Base-by-base conservation (phyloP, 2,113 vertebrate genomes). In the Oryzias javanicus region DNA sequence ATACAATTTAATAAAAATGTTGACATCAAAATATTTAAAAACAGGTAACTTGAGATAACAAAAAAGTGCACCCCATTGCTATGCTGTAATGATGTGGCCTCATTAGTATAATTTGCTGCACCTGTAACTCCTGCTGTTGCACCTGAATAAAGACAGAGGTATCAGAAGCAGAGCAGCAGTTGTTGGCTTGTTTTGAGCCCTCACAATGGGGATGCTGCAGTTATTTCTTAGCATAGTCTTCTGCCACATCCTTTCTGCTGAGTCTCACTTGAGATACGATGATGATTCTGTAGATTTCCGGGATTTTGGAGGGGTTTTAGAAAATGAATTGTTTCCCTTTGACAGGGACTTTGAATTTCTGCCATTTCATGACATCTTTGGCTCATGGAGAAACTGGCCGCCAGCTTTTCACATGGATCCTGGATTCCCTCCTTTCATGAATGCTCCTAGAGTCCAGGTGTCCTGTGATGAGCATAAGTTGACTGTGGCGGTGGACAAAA, bases 391-490 rank as follows among this genome's bases (percentile, higher is more conserved):
- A 14, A 42, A 15, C 13, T 35, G 4, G 47, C 22, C 0, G 2
- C 80, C 69, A n/a, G 73, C 67, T 2, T 55, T 79, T 6, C 48
- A 55, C 24, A 13, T 42, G 62, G 27, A 74, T 0, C 7, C 54
- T 6, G 64, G 72, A 0, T 42, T 76, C 0, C 66, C 74, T 46
- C 64, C 65, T 3, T 6, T 57, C 12, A 13, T 35, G 49, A 40
- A 14, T 0, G 16, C 74, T 51, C 88, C 86, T 15, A 54, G 19
- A 16, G 42, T 86, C 0, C 74, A 79, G 55, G 78, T 90, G 67
- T 84, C 61, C 17, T 90, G 88, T 6, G 65, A 82, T 6, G 55
- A 76, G 1, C 74, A 60, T 1, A 55, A 41, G 4, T 15, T 90
- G 7, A 78, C 60, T 0, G 14, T 90, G 16, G 27, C 76, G 42